Base-by-base conservation (phyloP, 2,888 invertebrate species). In the Drosophila koepferae region DNA sequence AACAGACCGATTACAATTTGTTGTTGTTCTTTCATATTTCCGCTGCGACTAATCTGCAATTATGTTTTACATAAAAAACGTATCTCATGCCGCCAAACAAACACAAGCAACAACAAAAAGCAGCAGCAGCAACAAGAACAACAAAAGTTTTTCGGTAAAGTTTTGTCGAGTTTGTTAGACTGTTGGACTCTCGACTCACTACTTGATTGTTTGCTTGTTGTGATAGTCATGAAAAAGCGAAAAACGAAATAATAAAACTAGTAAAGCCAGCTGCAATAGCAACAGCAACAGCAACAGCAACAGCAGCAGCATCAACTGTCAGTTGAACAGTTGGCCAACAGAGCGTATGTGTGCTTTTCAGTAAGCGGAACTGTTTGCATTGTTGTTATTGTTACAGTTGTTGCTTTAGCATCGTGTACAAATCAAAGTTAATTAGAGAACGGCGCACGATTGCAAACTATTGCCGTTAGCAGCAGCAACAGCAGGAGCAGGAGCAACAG, bases 21-120 rank as follows among this genome's bases (percentile, higher is more conserved):
- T 51, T 63, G 44, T 64, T 69, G 46, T 60, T 67, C 72, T 74
- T 82, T 65, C 63, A 68, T 73, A 77, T 82, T 89, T 81, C 74
- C 69, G 74, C 69, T 72, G 75, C 88, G 72, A 85, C 85, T 87
- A 87, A 87, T 87, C 90, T 83, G 84, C 89, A 88, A 86, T 86
- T 86, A 86, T 87, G 86, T 82, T 86, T 78, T 82, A 85, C 89
- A 89, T 89, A 88, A 76, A 85, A 86, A 86, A 79, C 87, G 84
- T 84, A 84, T 84, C 87, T 77, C 82, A 79, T 73, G 67, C 78
- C 62, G 70, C 56, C 72, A 70, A 64, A 66, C 66, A 80, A 46
- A 49, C 34, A 18, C 34, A 51, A 48, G 23, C 64, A 65, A 51
- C 64, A 65, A 51, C 74, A 65, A 36, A 36, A 48, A 62, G n/a